Percentiles rank a stretch among this genome's conserved stretches.
These are phyloP conservation scores for Heliconius sara DNA, from an alignment of 2,888 invertebrate species.

Conservation along the genomic window DNA sequence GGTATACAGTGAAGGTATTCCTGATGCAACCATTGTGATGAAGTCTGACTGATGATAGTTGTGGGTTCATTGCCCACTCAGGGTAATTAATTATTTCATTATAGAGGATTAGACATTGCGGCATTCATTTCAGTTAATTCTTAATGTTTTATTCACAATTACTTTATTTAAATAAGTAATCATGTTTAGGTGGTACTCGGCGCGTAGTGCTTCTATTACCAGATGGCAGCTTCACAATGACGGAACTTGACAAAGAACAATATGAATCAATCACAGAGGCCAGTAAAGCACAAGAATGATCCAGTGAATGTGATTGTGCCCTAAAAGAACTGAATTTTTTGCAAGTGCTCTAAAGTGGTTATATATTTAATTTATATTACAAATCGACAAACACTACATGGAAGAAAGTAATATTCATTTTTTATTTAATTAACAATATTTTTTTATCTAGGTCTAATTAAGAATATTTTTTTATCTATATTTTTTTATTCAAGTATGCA, in stretches of 20 bases:
- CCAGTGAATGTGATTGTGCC: conserved; percentile 20
- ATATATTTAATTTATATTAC: not conserved
- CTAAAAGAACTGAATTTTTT: not conserved
- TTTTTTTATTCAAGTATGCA: no score
- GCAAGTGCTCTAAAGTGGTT: not conserved
- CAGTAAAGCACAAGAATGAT: conserved; percentile 83
- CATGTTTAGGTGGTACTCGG: conserved; percentile 88
- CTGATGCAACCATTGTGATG: no score
- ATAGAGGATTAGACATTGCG: no score
- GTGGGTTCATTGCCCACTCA: no score
- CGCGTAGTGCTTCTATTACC: conserved; percentile 92
- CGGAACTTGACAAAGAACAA: conserved; percentile 93
- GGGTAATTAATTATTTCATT: no score
- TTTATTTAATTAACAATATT: no score
- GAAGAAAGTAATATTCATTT: no score
- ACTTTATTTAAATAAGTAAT: not conserved
- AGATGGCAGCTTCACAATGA: conserved; percentile 94
- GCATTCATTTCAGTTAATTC: no score
- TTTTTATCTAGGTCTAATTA: no score
- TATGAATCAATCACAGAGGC: conserved; percentile 87
- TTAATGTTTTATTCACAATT: not conserved
- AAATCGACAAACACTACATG: not conserved
- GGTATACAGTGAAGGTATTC: no score
- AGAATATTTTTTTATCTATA: no score
- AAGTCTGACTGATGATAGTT: no score